phyloP scores from a whole-genome alignment of 2,113 vertebrate species.

The Indicator maculatus region DNA sequence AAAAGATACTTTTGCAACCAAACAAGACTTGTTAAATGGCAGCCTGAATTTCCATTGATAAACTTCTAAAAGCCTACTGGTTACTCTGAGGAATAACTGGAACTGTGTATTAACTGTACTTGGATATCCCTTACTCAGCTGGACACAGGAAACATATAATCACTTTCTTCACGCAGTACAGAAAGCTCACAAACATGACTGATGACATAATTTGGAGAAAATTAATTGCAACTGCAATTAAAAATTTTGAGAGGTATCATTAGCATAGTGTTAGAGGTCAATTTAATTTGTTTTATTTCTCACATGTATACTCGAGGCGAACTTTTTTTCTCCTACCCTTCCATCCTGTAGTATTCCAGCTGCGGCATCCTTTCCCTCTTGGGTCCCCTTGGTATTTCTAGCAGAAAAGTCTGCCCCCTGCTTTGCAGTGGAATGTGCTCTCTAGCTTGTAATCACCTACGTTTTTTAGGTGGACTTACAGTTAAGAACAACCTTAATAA shows the following conservation, averaged over 20 bases:
- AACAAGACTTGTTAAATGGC: not conserved
- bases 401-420: not conserved
- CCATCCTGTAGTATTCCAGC: not conserved
- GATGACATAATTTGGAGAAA: not conserved
- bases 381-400: rapidly evolving
- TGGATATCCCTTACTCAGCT: not conserved
- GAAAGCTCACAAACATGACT: not conserved
- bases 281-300: rapidly evolving
- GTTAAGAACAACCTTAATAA: not conserved
- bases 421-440: not conserved
- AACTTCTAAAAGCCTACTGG: not conserved
- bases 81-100: not conserved
- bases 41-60: rapidly evolving
- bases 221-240: not conserved
- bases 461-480: not conserved
- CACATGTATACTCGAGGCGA: rapidly evolving
- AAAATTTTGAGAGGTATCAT: not conserved
- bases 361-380: not conserved
- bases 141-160: rapidly evolving
- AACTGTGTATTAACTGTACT: rapidly evolving
- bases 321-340: not conserved
- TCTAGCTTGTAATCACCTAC: not conserved
- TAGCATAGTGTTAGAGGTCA: rapidly evolving
- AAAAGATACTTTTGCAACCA: rapidly evolving
- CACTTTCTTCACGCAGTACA: rapidly evolving